phyloP scores from a whole-genome alignment of 2,888 invertebrate genomes.

The Phortica magna region DNA sequence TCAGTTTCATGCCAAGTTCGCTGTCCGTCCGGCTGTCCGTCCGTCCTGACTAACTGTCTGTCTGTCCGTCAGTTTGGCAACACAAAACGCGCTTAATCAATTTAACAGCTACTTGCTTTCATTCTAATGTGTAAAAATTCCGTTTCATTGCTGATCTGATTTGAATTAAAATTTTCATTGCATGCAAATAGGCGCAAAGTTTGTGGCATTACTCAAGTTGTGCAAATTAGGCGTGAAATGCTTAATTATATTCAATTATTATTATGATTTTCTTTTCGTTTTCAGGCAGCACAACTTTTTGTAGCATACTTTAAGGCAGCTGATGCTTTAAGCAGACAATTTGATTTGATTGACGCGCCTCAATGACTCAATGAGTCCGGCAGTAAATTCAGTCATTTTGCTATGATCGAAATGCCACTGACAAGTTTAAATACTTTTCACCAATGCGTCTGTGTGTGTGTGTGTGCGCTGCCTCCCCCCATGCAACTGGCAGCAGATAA shows the following conservation, averaged over 20 bases:
- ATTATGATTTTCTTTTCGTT: too few species aligned
- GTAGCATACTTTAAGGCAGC: not conserved
- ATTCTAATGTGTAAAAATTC: not conserved
- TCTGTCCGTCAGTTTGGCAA: too few species aligned
- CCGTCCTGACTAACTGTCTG: not conserved
- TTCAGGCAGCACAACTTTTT: too few species aligned
- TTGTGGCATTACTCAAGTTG: not conserved
- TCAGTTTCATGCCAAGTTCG: not conserved
- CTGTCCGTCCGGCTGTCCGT: not conserved
- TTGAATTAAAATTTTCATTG: not conserved
- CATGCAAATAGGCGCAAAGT: not conserved
- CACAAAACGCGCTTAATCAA: not conserved
- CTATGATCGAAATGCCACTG: conserved; percentile 57
- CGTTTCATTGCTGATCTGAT: not conserved
- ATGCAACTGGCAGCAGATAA: conserved; percentile 64
- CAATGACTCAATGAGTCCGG: too few species aligned
- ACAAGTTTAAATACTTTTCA: conserved; percentile 55
- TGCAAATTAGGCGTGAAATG: not conserved
- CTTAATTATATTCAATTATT: not conserved
- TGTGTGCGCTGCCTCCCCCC: not conserved
- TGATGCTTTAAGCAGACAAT: not conserved
- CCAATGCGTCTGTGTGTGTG: not conserved
- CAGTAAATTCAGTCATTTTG: not conserved
- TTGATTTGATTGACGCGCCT: not conserved
- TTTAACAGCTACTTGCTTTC: not conserved